These are phyloP conservation scores for Coptodon rendalli DNA, from an alignment of 2,113 vertebrate species.

Conservation along the genomic window DNA sequence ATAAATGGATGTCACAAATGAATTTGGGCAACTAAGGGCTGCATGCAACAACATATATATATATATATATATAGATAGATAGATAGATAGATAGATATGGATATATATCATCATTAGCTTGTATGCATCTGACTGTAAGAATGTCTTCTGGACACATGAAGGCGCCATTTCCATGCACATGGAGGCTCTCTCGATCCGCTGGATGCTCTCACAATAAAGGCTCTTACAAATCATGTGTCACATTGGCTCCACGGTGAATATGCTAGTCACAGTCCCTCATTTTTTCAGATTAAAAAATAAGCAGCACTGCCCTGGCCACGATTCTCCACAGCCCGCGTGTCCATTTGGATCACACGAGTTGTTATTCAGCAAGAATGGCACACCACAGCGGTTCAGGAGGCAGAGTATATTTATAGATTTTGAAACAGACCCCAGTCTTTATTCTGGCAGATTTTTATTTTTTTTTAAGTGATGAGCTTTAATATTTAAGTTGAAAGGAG, in stretches of 20 bases:
- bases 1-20: background rate
- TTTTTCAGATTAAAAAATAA: background rate
- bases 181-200: background rate
- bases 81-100: too few species aligned
- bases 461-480: background rate
- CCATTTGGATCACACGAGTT: background rate
- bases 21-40: background rate
- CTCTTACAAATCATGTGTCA: background rate
- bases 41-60: background rate
- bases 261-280: background rate
- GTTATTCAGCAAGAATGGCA: background rate
- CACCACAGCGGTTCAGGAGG: background rate
- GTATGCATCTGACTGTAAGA: background rate
- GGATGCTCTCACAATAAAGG: background rate
- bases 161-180: conserved; percentile 54
- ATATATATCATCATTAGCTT: background rate
- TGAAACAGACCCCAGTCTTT: background rate
- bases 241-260: background rate
- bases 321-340: background rate
- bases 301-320: background rate
- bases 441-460: background rate
- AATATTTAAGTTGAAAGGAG: background rate
- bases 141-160: conserved; percentile 37
- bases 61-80: background rate
- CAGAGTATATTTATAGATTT: background rate